Base-by-base conservation (phyloP, 2,797 vertebrate genomes). In the Sylvia borin region DNA sequence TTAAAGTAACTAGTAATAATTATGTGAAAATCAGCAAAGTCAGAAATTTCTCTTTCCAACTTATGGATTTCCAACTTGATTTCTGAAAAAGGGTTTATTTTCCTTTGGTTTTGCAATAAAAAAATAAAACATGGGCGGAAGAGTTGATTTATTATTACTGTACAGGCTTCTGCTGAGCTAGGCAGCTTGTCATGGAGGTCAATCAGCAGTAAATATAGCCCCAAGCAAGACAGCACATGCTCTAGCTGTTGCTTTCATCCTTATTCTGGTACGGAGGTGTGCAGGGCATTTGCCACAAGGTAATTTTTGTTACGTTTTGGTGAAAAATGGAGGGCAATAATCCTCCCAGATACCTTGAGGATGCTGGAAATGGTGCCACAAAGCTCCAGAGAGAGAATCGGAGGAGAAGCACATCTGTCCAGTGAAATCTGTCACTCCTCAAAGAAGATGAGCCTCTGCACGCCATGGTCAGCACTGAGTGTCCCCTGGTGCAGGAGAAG, bases 101-200 rank as follows among this genome's bases (percentile, higher is more conserved):
- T 88, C n/a, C 29, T 94, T 90, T 73, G 13, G 2, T 91, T 93
- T 88, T 80, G 18, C 29, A 10, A 9, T 72, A 2, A 57, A 76
- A 85, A 65, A 43, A 53, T 5, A 3, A n/a, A 55, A 16, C 9
- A 7, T 2, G 4, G 1, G 2, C 4, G 13, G 3, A 55, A n/a
- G 12, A 24, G 12, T n/a, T 86, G 58, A 45, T 77, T 34, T 62
- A 13, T 88, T 92, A 68, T 93, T 75, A 48, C 71, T 94, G 45
- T 57, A 53, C 57, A 65, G 53, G 34, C 38, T 95, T 92, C 70
- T 93, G 78, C 89, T 96, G 84, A 90, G 68, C 61, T 92, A 79
- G 60, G 60, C 73, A 94, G 48, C 45, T 68, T 95, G 45, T 84
- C 72, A 13, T 31, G 12, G 45, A 91, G 85, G 74, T 91, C 87